Percentiles rank a stretch among this genome's conserved stretches.
Evolutionary conservation across 1,140 invertebrate genomes (phyloP).

Genomic region (Camponotus floridanus): DNA sequence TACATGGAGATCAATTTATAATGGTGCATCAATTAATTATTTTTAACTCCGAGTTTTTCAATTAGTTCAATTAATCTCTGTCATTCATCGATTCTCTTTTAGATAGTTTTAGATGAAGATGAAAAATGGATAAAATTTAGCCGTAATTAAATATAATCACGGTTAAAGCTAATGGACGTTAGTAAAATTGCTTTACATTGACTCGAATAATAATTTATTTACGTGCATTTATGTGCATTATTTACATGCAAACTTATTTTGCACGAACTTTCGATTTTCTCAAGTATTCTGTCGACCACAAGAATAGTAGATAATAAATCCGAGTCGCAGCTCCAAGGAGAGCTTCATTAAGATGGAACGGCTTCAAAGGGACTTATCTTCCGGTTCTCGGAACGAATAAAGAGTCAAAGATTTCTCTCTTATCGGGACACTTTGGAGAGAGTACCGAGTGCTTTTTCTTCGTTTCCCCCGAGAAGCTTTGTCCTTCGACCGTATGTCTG

Average conservation of each 20-base stretch:
- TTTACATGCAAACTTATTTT: slow-evolving; percentile 3
- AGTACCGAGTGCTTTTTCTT: slow-evolving; percentile 14
- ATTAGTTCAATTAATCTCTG: slow-evolving; percentile 10
- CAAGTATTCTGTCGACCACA: neutral
- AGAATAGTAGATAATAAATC: slow-evolving; percentile 30
- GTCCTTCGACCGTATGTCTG: slow-evolving; percentile 8
- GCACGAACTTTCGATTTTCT: slow-evolving; percentile 24
- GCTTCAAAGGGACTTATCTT: slow-evolving; percentile 34
- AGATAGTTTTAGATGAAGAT: neutral
- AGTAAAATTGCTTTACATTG: neutral
- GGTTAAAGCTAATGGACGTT: neutral
- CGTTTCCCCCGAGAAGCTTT: neutral
- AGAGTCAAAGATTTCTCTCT: slow-evolving; percentile 22
- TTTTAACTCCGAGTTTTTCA: neutral
- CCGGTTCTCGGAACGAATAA: slow-evolving; percentile 26
- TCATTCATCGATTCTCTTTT: neutral
- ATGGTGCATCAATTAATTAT: neutral
- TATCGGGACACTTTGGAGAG: neutral
- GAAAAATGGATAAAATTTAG: neutral
- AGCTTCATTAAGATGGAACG: slow-evolving; percentile 22
- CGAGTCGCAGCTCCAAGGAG: neutral
- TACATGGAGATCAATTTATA: neutral
- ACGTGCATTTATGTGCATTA: neutral
- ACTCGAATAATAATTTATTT: neutral
- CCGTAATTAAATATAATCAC: neutral